Base-by-base conservation (phyloP, 1,140 invertebrate species). In the Hylyphantes graminicola region DNA sequence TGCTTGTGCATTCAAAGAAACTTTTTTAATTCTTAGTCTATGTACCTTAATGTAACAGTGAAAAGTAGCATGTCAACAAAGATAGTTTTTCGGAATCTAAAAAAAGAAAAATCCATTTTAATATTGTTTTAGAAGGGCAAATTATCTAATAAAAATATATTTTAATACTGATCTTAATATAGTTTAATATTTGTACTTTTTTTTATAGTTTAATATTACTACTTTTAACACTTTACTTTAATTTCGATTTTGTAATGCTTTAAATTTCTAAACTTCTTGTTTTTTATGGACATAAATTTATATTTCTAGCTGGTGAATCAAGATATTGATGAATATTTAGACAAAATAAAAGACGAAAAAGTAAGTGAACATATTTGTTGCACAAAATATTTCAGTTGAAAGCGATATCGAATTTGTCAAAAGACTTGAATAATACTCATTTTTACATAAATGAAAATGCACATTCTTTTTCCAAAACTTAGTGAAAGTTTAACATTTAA, bases 311-410 rank as follows among this genome's bases (percentile, higher is more conserved):
- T 91, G 81, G 89, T 92, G 86, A 89, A 89, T 83, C 91, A 91
- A 85, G 90, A 93, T 77, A 91, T 93, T 85, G 92, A 94, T 76
- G 91, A 91, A 87, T 94, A 94, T 89, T 87, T 94, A 51, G 91
- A 92, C 87, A 92, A 93, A 88, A 92, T 95, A 91, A 89, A 91
- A 2, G 93, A 93, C 89, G 91, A 92, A 17, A 93, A 92, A 63
- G 86, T 87, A 76, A 50, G 57, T 79, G 7, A 50, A 50, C 2
- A 7, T 61, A n/a, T 61, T 74, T 59, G 10, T 15, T 57, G 10
- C 17, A 8, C 7, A 9, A 50, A 13, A 9, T 55, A 50, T 73
- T 10, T 54, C 6, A 19, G 4, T 21, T 15, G 13, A 72, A 17
- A n/a, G 11, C 0, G 10, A 19, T n/a, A n/a, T n/a, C n/a, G 9